phyloP scores from a whole-genome alignment of 2,113 vertebrate species.

The Ptilonorhynchus violaceus region DNA sequence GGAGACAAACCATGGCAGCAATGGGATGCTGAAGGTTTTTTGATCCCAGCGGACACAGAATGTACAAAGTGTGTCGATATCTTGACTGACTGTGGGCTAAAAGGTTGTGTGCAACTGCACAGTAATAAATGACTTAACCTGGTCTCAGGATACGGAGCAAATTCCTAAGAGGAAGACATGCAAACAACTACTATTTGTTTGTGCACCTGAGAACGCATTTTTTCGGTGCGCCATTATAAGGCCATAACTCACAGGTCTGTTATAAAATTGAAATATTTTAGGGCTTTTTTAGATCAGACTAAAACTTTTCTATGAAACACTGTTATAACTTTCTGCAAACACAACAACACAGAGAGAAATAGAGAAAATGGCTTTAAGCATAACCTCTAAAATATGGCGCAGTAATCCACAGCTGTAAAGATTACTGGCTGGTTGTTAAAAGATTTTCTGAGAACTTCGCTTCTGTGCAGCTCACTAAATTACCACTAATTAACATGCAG shows the following conservation, averaged over 20 bases:
- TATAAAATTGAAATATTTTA: not conserved
- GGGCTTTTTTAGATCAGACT: not conserved
- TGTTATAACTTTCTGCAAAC: not conserved
- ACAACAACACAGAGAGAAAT: not conserved
- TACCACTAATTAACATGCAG: slow-evolving; percentile 53
- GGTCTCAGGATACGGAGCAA: not conserved
- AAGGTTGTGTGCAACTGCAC: not conserved
- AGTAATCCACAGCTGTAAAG: not conserved
- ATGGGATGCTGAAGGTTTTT: not conserved
- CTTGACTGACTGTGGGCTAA: not conserved
- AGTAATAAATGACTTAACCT: not conserved
- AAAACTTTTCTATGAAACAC: not conserved
- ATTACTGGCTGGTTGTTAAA: not conserved
- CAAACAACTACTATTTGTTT: not conserved
- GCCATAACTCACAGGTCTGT: not conserved
- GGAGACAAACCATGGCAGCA: not conserved
- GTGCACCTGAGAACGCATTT: not conserved
- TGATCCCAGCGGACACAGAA: not conserved
- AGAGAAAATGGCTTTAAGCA: not conserved
- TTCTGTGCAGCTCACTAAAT: slow-evolving; percentile 53
- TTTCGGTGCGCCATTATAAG: not conserved
- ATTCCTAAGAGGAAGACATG: not conserved
- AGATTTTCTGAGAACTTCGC: slow-evolving; percentile 40
- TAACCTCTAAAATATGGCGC: not conserved
- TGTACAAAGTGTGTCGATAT: not conserved